Evolutionary conservation across 2,888 invertebrate species (phyloP).

Genomic region (Drosophila tanythrix): DNA sequence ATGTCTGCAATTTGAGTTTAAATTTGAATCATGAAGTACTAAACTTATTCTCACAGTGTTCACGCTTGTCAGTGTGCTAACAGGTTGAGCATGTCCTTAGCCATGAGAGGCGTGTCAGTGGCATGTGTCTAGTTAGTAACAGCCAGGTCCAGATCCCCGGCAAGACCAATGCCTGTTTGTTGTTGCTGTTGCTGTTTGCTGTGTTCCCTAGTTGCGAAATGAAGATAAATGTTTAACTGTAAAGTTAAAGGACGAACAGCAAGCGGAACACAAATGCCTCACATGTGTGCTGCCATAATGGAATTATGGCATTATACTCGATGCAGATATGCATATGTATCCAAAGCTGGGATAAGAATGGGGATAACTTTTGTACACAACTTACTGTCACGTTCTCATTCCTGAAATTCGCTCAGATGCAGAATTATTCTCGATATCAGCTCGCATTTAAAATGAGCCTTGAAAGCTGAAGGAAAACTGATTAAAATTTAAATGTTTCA

Average conservation of each 20-base stretch:
- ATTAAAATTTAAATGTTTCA: neutral
- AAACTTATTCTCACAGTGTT: neutral
- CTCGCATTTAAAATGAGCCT: neutral
- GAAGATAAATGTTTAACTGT: slow-evolving; percentile 71
- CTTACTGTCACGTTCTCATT: slow-evolving; percentile 35
- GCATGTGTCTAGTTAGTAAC: slow-evolving; percentile 57
- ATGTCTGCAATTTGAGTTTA: neutral
- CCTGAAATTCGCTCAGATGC: slow-evolving; percentile 15
- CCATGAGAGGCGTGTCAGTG: neutral
- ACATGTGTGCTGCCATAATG: slow-evolving; percentile 25
- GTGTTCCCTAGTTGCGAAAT: slow-evolving; percentile 49
- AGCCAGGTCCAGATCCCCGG: slow-evolving; percentile 29
- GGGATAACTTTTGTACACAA: slow-evolving; percentile 27
- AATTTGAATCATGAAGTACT: neutral
- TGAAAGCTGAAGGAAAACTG: neutral
- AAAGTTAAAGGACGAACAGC: slow-evolving; percentile 46
- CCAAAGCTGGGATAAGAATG: slow-evolving; percentile 32
- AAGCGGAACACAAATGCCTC: slow-evolving; percentile 10
- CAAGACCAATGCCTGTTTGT: slow-evolving; percentile 37
- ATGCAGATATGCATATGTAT: slow-evolving; percentile 32
- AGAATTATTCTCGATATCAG: neutral
- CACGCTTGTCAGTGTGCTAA: slow-evolving; percentile 14
- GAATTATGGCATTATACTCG: slow-evolving; percentile 42
- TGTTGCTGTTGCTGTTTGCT: slow-evolving; percentile 13
- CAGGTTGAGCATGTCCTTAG: slow-evolving; percentile 53